Percentiles rank a stretch among this genome's conserved stretches.
These are phyloP conservation scores for Onychorhynchus coronatus DNA, from an alignment of 2,113 vertebrate species.

Conservation along the genomic window DNA sequence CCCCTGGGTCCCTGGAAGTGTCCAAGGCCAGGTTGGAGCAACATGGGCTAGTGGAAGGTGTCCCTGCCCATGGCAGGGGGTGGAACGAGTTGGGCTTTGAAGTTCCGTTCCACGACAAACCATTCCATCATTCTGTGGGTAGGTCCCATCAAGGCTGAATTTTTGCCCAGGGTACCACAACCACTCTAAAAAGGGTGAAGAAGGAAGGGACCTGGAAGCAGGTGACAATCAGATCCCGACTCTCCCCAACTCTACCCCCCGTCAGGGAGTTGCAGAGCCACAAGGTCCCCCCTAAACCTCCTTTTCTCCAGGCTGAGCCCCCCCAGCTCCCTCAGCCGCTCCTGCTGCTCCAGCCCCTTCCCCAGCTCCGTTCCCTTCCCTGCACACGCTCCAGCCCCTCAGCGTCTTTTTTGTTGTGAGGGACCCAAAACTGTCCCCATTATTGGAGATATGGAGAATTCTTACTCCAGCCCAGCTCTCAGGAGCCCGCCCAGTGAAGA, in stretches of 20 bases:
- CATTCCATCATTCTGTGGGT: background rate
- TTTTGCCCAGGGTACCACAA: too few relatives aligned
- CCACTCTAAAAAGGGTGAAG: accelerated
- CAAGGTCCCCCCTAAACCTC: background rate
- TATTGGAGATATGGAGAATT: background rate
- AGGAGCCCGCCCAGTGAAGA: background rate
- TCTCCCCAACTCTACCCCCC: background rate
- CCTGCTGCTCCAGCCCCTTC: background rate
- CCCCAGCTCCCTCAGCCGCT: background rate
- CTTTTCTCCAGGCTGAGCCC: background rate
- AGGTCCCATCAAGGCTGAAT: background rate
- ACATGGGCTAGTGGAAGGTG: accelerated
- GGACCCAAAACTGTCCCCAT: background rate
- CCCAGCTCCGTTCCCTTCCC: background rate
- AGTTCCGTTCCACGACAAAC: background rate
- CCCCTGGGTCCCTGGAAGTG: background rate
- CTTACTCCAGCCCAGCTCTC: background rate
- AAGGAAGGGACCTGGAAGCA: background rate
- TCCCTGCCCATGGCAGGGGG: background rate
- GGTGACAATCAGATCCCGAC: background rate
- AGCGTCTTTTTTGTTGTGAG: background rate
- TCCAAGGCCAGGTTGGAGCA: background rate
- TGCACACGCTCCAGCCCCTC: background rate
- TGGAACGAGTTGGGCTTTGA: background rate
- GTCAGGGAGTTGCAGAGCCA: background rate